Base-by-base conservation (phyloP, 1,140 invertebrate species). In the Solenopsis invicta region DNA sequence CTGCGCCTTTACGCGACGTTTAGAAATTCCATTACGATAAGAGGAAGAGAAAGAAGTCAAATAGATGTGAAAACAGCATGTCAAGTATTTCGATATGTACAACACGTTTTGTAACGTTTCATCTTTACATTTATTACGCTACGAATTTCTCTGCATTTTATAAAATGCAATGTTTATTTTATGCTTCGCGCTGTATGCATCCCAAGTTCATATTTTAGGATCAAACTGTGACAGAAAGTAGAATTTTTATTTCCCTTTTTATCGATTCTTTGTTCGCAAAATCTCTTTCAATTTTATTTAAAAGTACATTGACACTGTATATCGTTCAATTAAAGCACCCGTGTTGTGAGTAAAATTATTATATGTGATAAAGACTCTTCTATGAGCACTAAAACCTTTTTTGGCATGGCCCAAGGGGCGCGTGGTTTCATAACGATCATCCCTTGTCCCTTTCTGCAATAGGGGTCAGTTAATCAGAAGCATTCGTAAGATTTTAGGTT, bases 381-480 rank as follows among this genome's bases (percentile, higher is more conserved):
- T 50, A 72, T 72, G 13, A 24, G 24, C 59, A 62, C 41, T 41
- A 77, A 88, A 90, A 81, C 45, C 61, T 81, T 64, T 75, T 59
- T 52, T n/a, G 37, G 37, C 18, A 61, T 29, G 45, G 24, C n/a
- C 37, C 69, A 81, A 18, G 29, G 78, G 64, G n/a, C 71, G 69
- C 64, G 74, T 52, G 77, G 71, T 90, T 86, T 72, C 59, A 80
- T 48, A 4, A 62, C 66, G 67, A 88, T 18, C 77, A 89, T 52
- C 64, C 66, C 12, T 80, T 66, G 10, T 74, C 37, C 45, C 45
- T 61, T 80, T 50, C 10, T 48, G 5, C 62, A 61, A 72, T 16
- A 41, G 21, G 8, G 13, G 9, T 48, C 50, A 13, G 9, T 48
- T 74, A 61, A 82, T 59, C 24, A 24, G 6, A 61, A 74, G 18